Evolutionary conservation across 35 echinoderm and acorn worm species (phyloP).

Genomic region (Ophiothrix spiculata): DNA sequence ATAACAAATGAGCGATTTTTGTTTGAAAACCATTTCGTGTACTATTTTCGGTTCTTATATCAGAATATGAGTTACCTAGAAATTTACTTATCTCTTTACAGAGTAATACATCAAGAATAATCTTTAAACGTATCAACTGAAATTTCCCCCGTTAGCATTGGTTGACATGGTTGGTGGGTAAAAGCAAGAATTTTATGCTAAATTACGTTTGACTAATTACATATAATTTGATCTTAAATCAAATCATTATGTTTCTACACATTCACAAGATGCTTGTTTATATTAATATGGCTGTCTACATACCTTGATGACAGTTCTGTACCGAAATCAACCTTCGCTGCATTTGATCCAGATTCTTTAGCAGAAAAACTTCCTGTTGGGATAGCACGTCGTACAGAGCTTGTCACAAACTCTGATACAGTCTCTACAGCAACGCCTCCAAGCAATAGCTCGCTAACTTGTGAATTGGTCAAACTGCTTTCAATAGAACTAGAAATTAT

Average conservation of each 20-base stretch:
- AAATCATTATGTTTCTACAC: neutral
- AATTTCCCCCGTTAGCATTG: neutral
- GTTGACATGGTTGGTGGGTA: neutral
- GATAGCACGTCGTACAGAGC: conserved; percentile 24
- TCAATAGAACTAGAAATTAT: conserved; percentile 24
- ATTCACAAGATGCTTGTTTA: neutral
- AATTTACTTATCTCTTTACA: no score
- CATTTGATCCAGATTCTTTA: neutral
- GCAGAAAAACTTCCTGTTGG: conserved; percentile 22
- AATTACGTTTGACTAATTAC: neutral
- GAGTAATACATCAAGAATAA: no score
- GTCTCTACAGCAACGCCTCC: conserved; percentile 49
- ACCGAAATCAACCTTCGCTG: conserved; percentile 32
- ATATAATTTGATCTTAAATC: neutral
- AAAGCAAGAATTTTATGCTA: neutral
- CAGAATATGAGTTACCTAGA: no score
- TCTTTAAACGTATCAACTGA: neutral
- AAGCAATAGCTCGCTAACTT: conserved; percentile 32
- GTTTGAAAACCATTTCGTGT: no score
- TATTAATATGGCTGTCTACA: neutral
- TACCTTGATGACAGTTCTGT: conserved; percentile 1
- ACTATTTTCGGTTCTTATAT: no score
- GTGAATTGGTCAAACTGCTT: conserved; percentile 16
- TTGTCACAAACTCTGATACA: neutral
- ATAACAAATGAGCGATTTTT: no score